Evolutionary conservation across 2,888 invertebrate species (phyloP), one percentile per base, ranked within the genome.

Genomic region (Elaeidobius kamerunicus): DNA sequence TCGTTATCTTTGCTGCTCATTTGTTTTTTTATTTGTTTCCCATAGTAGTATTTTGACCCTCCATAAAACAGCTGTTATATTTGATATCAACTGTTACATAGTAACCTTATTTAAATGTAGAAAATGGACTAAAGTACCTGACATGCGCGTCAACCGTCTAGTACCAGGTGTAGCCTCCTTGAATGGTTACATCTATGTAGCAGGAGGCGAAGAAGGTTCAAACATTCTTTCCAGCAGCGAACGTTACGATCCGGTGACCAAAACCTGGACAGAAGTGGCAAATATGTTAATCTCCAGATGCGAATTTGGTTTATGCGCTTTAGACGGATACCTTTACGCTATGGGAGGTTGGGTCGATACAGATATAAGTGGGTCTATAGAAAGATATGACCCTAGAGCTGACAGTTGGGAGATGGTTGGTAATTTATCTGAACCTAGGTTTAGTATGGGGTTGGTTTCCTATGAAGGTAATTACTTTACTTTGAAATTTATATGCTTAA

Each of bases 291-390:
- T 88, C 61, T 88, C 91, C 0, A 79, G 95, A 16, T 94, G 92
- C 73, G 93, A 92, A 71, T 90, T 94, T 69, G 93, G 94, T 1
- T 74, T 93, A 57, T 90, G 91, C 65, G 86, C 88, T 11, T 81
- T 89, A 72, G 85, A 89, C 61, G 90, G 89, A 19, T 82, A 82
- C 64, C 74, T 95, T 53, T 91, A 88, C 69, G 93, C 92, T 0
- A 84, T 95, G 63, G 94, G 95, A 35, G 95, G 95, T 2, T 94
- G 94, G 93, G 86, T 94, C 23, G 94, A 93, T 0, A 87, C 88
- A 56, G 91, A 92, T 68, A 91, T 94, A 69, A 92, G 91, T 1
- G 86, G 87, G 17, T 85, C 88, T 1, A 88, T 95, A 58, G 95
- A 95, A 70, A 81, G 86, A 62, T 95, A 91, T 69, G 88, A 93